Conservation (phyloP, 2,797 vertebrate species). For the Sebastes oblongus region DNA sequence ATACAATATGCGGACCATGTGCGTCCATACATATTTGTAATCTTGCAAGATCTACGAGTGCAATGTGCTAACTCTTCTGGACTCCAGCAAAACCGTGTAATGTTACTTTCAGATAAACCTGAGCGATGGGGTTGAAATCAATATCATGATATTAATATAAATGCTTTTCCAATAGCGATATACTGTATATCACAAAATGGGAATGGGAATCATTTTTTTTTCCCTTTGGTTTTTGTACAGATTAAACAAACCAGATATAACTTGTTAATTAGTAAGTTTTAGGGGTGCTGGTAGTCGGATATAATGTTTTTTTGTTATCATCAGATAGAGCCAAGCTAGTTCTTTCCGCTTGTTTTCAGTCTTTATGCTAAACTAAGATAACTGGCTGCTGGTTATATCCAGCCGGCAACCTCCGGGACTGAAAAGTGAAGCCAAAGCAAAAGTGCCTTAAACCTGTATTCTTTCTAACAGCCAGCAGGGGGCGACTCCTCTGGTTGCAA, state of each 20-base stretch:
- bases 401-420: too few species aligned
- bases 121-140: neutral
- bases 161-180: neutral
- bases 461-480: too few species aligned
- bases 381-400: too few species aligned
- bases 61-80: neutral
- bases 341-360: too few species aligned
- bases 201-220: neutral
- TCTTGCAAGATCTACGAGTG: neutral
- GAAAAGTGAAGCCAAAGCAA: too few species aligned
- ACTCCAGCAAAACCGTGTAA: neutral
- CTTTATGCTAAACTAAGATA: too few species aligned
- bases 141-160: neutral
- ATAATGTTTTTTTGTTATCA: neutral
- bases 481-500: too few species aligned
- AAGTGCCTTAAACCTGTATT: accelerated
- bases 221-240: neutral
- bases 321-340: too few species aligned
- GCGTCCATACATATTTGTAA: conserved; percentile 25
- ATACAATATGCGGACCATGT: conserved; percentile 26
- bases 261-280: neutral
- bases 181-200: neutral
- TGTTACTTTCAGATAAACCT: neutral
- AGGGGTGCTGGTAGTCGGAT: neutral
- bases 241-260: neutral